phyloP scores from a whole-genome alignment of 2,113 vertebrate species.

The Alosa alosa region DNA sequence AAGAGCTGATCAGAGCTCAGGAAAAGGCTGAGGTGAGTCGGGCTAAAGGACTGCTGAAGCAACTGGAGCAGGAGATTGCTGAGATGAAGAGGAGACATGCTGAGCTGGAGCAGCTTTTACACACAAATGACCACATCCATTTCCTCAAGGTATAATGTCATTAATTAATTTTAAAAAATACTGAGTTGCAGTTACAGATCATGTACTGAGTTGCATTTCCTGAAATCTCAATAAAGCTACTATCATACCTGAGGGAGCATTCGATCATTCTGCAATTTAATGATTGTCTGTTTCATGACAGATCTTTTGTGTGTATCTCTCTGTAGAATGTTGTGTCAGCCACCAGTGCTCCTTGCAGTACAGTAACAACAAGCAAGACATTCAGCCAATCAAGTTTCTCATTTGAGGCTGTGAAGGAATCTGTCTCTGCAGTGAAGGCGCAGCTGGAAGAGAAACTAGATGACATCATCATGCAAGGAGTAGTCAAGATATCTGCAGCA shows the following conservation, averaged over 20 bases:
- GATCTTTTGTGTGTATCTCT: background rate
- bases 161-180: too few relatives aligned
- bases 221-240: too few relatives aligned
- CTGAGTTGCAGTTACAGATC: too few relatives aligned
- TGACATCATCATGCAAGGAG: background rate
- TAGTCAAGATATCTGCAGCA: background rate
- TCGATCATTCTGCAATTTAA: too few relatives aligned
- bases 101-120: constrained; percentile 28
- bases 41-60: background rate
- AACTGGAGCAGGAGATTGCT: background rate
- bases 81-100: constrained; percentile 17
- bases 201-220: too few relatives aligned
- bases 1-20: constrained; percentile 14
- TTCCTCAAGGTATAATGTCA: background rate
- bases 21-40: background rate
- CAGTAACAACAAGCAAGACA: background rate
- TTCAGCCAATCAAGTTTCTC: background rate
- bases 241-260: too few relatives aligned
- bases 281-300: too few relatives aligned
- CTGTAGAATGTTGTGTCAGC: background rate
- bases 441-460: background rate
- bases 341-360: background rate
- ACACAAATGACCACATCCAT: constrained; percentile 15
- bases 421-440: background rate
- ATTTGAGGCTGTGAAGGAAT: background rate